Evolutionary conservation across 2,113 vertebrate genomes (phyloP).

Genomic region (Anser brachyrhynchus): DNA sequence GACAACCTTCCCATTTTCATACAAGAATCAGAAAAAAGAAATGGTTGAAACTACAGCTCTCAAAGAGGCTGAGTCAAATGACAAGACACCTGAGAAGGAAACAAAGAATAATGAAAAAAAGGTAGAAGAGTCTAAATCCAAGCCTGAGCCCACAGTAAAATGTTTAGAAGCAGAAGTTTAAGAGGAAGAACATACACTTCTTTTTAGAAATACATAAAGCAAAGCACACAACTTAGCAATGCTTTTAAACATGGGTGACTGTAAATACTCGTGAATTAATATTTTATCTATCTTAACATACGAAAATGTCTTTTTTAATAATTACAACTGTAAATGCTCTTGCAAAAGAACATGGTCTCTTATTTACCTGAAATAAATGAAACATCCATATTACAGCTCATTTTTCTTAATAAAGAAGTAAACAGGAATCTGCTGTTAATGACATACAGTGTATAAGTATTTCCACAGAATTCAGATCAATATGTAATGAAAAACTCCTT

Average conservation of each 20-base stretch:
- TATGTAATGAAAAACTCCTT: not conserved
- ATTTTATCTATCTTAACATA: not conserved
- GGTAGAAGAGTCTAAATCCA: slow-evolving; percentile 63
- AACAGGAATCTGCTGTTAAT: not conserved
- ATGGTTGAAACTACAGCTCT: slow-evolving; percentile 79
- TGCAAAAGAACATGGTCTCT: not conserved
- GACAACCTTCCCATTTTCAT: slow-evolving; percentile 70
- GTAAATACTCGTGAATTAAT: slow-evolving; percentile 22
- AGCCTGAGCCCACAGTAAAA: slow-evolving; percentile 60
- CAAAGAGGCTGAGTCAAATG: slow-evolving; percentile 70
- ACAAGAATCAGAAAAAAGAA: slow-evolving; percentile 77
- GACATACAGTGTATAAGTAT: not conserved
- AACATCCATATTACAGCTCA: not conserved
- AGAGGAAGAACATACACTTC: not conserved
- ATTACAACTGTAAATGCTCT: not conserved
- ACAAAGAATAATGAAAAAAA: slow-evolving; percentile 67
- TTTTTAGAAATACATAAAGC: not conserved
- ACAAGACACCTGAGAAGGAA: slow-evolving; percentile 68
- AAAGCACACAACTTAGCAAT: not conserved
- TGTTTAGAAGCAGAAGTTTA: slow-evolving; percentile 83
- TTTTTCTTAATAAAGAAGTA: not conserved
- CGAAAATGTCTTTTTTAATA: not conserved
- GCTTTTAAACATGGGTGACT: slow-evolving; percentile 28
- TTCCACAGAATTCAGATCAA: not conserved
- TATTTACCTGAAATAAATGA: slow-evolving; percentile 15